Percentiles rank a stretch among this genome's conserved stretches.
Conservation (phyloP, 2,797 vertebrate genomes). For the Antennarius maculatus region DNA sequence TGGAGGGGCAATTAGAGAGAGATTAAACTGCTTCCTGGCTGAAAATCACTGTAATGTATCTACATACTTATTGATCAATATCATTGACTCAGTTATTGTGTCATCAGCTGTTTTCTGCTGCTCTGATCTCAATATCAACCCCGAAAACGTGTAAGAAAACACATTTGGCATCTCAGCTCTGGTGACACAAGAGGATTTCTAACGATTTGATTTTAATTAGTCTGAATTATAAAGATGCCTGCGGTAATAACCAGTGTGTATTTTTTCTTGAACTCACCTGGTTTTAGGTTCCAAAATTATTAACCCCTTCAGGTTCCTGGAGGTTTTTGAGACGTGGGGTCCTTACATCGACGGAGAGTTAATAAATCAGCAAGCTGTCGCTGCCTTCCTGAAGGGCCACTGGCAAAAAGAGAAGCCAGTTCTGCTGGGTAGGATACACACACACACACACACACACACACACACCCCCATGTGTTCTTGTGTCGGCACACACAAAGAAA, state of each 20-base stretch:
- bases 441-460: neutral
- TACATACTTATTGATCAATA: constrained; percentile 43
- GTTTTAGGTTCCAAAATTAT: constrained; percentile 77
- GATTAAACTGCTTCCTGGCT: constrained; percentile 19
- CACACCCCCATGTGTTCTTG: too few species aligned
- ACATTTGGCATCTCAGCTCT: neutral
- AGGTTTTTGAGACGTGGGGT: constrained; percentile 83
- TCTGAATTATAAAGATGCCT: neutral
- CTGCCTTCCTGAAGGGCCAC: constrained; percentile 77
- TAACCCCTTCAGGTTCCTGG: constrained; percentile 82
- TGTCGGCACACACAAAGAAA: too few species aligned
- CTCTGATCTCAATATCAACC: neutral
- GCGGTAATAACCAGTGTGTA: neutral
- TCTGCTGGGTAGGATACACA: constrained; percentile 73
- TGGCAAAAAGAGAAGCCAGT: constrained; percentile 83
- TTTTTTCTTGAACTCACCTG: neutral
- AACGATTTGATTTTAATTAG: neutral
- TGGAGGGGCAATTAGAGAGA: constrained; percentile 36
- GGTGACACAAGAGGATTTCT: too few species aligned
- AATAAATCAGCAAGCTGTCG: constrained; percentile 77
- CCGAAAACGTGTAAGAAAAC: constrained; percentile 6
- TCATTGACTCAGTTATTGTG: constrained; percentile 21
- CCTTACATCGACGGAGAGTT: constrained; percentile 77
- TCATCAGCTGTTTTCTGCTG: constrained; percentile 20
- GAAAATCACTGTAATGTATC: constrained; percentile 38